Base-by-base conservation (phyloP, 2,113 vertebrate genomes). In the Noturus placidus region DNA sequence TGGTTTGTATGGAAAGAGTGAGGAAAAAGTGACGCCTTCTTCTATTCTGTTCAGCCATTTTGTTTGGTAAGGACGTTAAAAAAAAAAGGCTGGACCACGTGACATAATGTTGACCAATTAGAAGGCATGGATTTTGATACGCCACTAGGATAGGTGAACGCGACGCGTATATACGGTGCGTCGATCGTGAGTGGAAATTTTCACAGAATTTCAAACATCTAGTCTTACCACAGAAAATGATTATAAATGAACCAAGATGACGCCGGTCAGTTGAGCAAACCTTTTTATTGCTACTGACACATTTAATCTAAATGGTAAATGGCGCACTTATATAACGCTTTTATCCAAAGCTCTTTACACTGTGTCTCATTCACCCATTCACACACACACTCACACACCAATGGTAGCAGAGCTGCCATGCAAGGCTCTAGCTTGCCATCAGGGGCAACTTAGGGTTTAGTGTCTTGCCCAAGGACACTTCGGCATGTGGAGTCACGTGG, bases 11-110 rank as follows among this genome's bases (percentile, higher is more conserved):
- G 59, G 61, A 65, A n/a, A 19, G 50, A 38, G 46, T 27, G 52
- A n/a, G 70, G 70, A 85, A 38, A 70, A 25, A 69, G 67, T 70
- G 82, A 84, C 84, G 33, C 84, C 84, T 85, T 76, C 70, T 76
- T 85, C 84, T 76, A n/a, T 38, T 59, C 84, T 57, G 33, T 27
- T 42, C 84, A 20, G 84, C 84, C 84, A 85, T 85, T 85, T 85
- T 85, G 84, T 76, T 76, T 76, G 33, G 54, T 17, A 54, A 54
- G 22, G 22, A 13, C 38, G 30, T 38, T 4, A 56, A 56, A 56
- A 56, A 54, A 52, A 17, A 56, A 19, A 56, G 50, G 11, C 19
- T 25, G 20, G 5, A 9, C 5, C 83, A 85, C 84, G 35, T 76
- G 84, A 76, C 27, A 8, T 14, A 33, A 11, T 1, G 5, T 2